Evolutionary conservation across 2,888 invertebrate species (phyloP).

Genomic region (Phyllotreta cruciferae): DNA sequence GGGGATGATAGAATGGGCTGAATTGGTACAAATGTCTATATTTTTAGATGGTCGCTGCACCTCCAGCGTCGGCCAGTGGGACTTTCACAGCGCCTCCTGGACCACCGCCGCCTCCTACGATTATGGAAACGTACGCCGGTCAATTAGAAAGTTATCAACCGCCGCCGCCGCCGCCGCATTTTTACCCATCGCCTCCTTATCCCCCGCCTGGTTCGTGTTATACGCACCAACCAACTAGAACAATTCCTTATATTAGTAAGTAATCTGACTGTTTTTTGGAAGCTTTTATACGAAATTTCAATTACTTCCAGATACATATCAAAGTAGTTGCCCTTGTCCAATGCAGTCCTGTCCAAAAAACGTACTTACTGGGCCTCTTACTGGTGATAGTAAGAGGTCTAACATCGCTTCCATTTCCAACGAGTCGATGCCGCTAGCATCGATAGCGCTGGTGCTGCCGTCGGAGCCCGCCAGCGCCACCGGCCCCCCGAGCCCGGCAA

Average conservation of each 20-base stretch:
- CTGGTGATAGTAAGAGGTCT: slow-evolving; percentile 88
- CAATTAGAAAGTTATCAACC: slow-evolving; percentile 35
- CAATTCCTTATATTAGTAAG: slow-evolving; percentile 71
- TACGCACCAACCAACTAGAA: slow-evolving; percentile 67
- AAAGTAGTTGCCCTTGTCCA: slow-evolving; percentile 82
- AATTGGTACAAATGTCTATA: background rate
- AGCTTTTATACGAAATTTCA: background rate
- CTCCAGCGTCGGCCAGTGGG: slow-evolving; percentile 52
- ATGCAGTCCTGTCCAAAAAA: slow-evolving; percentile 97
- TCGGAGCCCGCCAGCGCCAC: slow-evolving; percentile 62
- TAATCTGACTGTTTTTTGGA: slow-evolving; percentile 42
- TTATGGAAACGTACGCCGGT: slow-evolving; percentile 55
- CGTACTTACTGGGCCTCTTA: slow-evolving; percentile 98
- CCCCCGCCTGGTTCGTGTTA: slow-evolving; percentile 64
- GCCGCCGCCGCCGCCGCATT: slow-evolving; percentile 58
- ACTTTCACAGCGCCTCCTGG: slow-evolving; percentile 58
- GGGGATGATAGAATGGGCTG: background rate
- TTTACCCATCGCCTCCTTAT: slow-evolving; percentile 63
- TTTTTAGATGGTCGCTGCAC: slow-evolving; percentile 56
- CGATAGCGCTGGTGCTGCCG: slow-evolving; percentile 62
- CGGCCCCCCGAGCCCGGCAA: slow-evolving; percentile 74
- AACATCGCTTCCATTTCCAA: slow-evolving; percentile 57
- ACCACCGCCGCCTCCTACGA: slow-evolving; percentile 59
- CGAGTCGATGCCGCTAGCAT: slow-evolving; percentile 59
- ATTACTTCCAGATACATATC: slow-evolving; percentile 64